Percentiles rank a stretch among this genome's conserved stretches.
Evolutionary conservation across 2,797 vertebrate genomes (phyloP).

Genomic region (Lagocephalus sceleratus): DNA sequence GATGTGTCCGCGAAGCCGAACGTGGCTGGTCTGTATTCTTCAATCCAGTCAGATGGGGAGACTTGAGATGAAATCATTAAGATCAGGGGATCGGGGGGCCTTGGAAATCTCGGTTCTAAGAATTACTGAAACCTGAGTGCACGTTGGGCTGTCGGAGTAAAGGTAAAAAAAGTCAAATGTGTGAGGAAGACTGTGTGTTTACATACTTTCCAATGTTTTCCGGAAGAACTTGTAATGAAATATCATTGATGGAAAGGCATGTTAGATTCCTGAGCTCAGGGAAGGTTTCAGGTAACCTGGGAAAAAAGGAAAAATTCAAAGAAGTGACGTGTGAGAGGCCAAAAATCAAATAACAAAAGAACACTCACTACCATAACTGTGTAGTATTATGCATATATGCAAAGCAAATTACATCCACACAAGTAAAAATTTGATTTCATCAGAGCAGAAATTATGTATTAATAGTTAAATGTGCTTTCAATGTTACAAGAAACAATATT

Average conservation of each 20-base stretch:
- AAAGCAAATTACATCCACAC: neutral
- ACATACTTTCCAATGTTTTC: slow-evolving; percentile 99
- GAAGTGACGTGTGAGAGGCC: slow-evolving; percentile 11
- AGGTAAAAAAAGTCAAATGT: neutral
- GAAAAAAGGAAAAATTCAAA: slow-evolving; percentile 49
- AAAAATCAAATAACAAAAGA: neutral
- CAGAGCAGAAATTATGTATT: neutral
- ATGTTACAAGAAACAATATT: neutral
- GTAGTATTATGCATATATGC: neutral
- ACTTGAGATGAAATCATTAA: slow-evolving; percentile 41
- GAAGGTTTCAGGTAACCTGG: slow-evolving; percentile 94
- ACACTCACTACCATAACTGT: neutral
- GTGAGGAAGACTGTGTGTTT: neutral
- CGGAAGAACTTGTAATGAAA: slow-evolving; percentile 94
- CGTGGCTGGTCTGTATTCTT: slow-evolving; percentile 11
- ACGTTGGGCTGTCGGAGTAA: neutral
- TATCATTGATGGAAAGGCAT: slow-evolving; percentile 98
- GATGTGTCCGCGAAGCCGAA: slow-evolving; percentile 21
- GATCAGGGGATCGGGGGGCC: slow-evolving; percentile 11
- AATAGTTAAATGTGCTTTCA: neutral
- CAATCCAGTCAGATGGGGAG: slow-evolving; percentile 6
- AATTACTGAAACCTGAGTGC: neutral
- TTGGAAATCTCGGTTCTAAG: neutral
- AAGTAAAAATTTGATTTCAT: neutral
- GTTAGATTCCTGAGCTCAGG: slow-evolving; percentile 91